Percentiles rank a stretch among this genome's conserved stretches.
Conservation (phyloP, 1,140 invertebrate species). For the Holcopasites calliopsidis region DNA sequence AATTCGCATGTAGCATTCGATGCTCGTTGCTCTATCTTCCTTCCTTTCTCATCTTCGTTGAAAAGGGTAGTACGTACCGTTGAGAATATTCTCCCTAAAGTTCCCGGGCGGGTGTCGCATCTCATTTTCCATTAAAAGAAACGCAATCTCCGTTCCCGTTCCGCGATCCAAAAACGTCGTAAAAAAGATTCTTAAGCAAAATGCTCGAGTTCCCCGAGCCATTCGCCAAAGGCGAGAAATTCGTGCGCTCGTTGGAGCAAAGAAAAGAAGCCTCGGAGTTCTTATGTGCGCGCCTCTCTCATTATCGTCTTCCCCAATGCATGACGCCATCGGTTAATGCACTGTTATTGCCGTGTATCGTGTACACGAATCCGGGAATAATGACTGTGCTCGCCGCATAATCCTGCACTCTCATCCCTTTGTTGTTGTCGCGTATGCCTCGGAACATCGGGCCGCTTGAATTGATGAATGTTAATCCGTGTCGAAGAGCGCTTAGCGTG, state of each 20-base stretch:
- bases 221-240: constrained; percentile 18
- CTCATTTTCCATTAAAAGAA: not conserved
- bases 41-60: not conserved
- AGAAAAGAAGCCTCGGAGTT: constrained; percentile 6
- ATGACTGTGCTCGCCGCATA: constrained; percentile 54
- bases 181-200: not conserved
- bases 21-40: not conserved
- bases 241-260: not conserved
- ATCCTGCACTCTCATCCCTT: constrained; percentile 49
- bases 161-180: not conserved
- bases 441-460: constrained; percentile 36
- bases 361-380: constrained; percentile 46
- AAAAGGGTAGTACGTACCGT: not conserved
- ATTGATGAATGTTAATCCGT: constrained; percentile 59
- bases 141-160: not conserved
- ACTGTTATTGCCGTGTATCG: constrained; percentile 59
- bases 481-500: constrained; percentile 30
- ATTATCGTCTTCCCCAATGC: constrained; percentile 58
- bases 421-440: constrained; percentile 47
- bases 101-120: not conserved
- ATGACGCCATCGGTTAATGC: constrained; percentile 52
- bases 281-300: constrained; percentile 25
- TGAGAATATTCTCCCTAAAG: too few species aligned
- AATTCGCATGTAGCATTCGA: constrained; percentile 2
- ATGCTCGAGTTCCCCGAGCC: constrained; percentile 5